A percentile compares a stretch with the other conserved stretches of the same genome.
Conservation (phyloP, 2,113 vertebrate genomes). For the Tyrannus savana region DNA sequence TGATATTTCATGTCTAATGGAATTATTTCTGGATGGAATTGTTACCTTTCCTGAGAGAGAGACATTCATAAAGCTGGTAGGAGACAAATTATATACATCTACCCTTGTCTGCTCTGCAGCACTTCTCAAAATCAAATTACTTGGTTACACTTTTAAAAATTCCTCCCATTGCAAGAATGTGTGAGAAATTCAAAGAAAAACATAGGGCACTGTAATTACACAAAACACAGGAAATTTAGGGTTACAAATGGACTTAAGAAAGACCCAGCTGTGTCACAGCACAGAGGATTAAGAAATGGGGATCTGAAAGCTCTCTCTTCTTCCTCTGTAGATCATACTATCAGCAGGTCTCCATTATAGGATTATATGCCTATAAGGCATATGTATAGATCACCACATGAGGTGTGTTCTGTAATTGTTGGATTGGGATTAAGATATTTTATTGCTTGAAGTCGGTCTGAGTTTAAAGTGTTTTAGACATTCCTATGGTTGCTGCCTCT, state of each 20-base stretch:
- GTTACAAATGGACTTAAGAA: not conserved
- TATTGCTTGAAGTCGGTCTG: not conserved
- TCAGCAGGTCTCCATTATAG: not conserved
- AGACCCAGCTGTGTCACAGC: not conserved
- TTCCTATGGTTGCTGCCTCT: not conserved
- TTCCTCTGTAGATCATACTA: not conserved
- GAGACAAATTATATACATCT: slow-evolving; percentile 42
- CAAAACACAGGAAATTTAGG: not conserved
- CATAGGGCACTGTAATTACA: not conserved
- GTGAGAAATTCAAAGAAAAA: not conserved
- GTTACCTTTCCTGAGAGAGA: slow-evolving; percentile 42
- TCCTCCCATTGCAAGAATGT: not conserved
- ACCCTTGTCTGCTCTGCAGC: not conserved
- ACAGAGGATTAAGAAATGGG: not conserved
- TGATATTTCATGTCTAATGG: slow-evolving; percentile 57
- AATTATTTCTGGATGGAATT: slow-evolving; percentile 54
- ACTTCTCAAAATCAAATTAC: slow-evolving; percentile 21
- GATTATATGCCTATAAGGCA: not conserved
- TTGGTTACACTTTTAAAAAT: not conserved
- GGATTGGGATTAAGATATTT: not conserved
- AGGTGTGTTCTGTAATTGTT: not conserved
- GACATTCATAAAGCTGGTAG: slow-evolving; percentile 43
- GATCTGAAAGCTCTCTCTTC: not conserved
- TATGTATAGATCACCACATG: not conserved
- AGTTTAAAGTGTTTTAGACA: not conserved